A percentile compares a stretch with the other conserved stretches of the same genome.
Evolutionary conservation across 2,888 invertebrate genomes (phyloP).

Genomic region (Loripinus fragilis): DNA sequence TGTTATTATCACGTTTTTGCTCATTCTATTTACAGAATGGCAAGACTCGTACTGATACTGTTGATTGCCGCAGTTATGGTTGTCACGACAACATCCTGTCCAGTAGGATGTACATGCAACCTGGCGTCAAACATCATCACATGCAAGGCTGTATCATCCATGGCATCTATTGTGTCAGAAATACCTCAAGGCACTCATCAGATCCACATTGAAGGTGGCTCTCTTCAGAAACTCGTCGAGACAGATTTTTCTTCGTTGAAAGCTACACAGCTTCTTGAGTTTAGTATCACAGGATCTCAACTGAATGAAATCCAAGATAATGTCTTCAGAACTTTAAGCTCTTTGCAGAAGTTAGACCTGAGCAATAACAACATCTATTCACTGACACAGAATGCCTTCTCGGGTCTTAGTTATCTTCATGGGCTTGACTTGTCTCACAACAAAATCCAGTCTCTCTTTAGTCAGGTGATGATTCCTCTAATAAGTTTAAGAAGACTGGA

Average conservation of each 20-base stretch:
- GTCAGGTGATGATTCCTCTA: slow-evolving; percentile 60
- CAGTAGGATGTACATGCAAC: slow-evolving; percentile 37
- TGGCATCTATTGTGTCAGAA: slow-evolving; percentile 27
- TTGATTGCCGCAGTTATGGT: neutral
- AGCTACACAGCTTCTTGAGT: slow-evolving; percentile 38
- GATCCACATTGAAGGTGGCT: slow-evolving; percentile 37
- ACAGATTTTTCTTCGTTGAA: slow-evolving; percentile 49
- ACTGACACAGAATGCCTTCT: slow-evolving; percentile 63
- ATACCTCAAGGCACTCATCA: slow-evolving; percentile 38
- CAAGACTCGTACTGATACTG: neutral
- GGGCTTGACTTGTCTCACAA: slow-evolving; percentile 71
- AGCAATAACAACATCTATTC: slow-evolving; percentile 63
- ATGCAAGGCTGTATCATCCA: slow-evolving; percentile 14
- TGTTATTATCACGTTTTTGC: too few relatives aligned
- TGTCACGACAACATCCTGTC: slow-evolving; percentile 23
- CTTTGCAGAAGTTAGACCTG: slow-evolving; percentile 59
- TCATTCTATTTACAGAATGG: slow-evolving; percentile 12
- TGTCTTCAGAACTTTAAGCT: slow-evolving; percentile 58
- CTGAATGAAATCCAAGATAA: slow-evolving; percentile 57
- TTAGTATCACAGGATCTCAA: slow-evolving; percentile 54
- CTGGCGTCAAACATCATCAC: slow-evolving; percentile 12
- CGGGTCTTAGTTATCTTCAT: slow-evolving; percentile 56
- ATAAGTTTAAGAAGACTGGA: slow-evolving; percentile 59
- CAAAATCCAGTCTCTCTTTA: slow-evolving; percentile 53
- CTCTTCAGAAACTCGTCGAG: slow-evolving; percentile 36